Base-by-base conservation (phyloP, 2,888 invertebrate species). In the Stomorhina lunata region DNA sequence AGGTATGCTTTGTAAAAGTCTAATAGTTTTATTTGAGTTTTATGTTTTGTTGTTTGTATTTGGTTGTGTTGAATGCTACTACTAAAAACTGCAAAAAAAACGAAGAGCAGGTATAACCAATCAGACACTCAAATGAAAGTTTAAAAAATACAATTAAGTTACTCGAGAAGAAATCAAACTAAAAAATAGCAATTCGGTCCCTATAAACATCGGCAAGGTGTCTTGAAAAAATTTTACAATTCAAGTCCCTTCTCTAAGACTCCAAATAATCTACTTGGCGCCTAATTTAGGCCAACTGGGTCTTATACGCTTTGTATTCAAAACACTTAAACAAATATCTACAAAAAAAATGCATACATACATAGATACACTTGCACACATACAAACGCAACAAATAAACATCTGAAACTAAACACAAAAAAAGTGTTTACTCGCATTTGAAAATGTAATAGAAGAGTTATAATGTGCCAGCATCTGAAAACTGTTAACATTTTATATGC, bases 1-100 rank as follows among this genome's bases (percentile, higher is more conserved):
- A 75, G 81, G 48, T 75, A 66, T 78, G 65, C 65, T 82, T 78
- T 78, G 69, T 59, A 75, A 69, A 75, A 40, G 12, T 61, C 50
- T 59, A 61, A 68, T 72, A 68, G 59, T 81, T 77, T 81, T 72
- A 72, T 81, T 48, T 72, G 65, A 72, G 32, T 72, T 66, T 37
- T 37, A 37, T 37, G 25, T 10, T 22, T 29, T 71, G 9, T n/a
- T 69, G 22, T 37, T 48, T 22, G 25, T 45, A 17, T 59, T 12
- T n/a, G 25, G 43, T 10, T 45, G 25, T 37, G 63, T 17, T 9
- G 27, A 3, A 22, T 50, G 37, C 10, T 37, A 27, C 48, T 29
- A 15, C 12, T 37, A 27, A 17, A n/a, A 5, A 29, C 4, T 3
- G 2, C 17, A 63, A 29, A 40, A 20, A n/a, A 20, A n/a, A 2